These are phyloP conservation scores for Eurytoma californica DNA, from an alignment of 2,888 invertebrate species.

Conservation along the genomic window DNA sequence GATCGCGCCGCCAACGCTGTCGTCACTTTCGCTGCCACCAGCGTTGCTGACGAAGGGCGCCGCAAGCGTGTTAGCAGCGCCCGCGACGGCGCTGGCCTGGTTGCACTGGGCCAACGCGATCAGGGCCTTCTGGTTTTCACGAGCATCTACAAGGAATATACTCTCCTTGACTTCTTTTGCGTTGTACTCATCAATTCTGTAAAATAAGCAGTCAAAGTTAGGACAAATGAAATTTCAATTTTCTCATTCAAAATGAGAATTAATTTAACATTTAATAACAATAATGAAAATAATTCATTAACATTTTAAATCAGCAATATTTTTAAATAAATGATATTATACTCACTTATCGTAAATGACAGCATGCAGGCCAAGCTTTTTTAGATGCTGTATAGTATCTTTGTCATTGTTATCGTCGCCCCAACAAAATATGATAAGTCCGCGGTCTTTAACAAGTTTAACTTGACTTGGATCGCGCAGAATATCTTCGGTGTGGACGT, in stretches of 20 bases:
- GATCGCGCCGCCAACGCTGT: constrained; percentile 48
- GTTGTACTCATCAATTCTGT: constrained; percentile 83
- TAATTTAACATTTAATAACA: too few relatives aligned
- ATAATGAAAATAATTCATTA: background rate
- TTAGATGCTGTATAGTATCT: constrained; percentile 89
- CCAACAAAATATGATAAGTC: constrained; percentile 96
- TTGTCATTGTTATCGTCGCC: constrained; percentile 96
- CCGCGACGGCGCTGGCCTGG: constrained; percentile 20
- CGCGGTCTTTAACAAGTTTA: constrained; percentile 85
- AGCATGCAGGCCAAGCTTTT: constrained; percentile 93
- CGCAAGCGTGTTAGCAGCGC: constrained; percentile 60
- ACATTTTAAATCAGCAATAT: background rate
- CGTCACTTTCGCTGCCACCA: constrained; percentile 60
- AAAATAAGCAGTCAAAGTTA: constrained; percentile 37
- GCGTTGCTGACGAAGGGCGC: constrained; percentile 69
- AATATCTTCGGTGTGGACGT: constrained; percentile 94
- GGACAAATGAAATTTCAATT: too few relatives aligned
- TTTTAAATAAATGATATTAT: background rate
- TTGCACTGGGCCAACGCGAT: constrained; percentile 75
- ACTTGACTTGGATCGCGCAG: constrained; percentile 89
- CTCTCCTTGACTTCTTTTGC: constrained; percentile 87
- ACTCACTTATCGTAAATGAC: constrained; percentile 94
- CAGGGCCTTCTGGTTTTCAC: constrained; percentile 83
- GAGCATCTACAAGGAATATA: constrained; percentile 87
- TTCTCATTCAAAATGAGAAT: too few relatives aligned